Percentiles rank a stretch among this genome's conserved stretches.
Evolutionary conservation across 2,888 invertebrate species (phyloP).

Genomic region (Aplocera efformata): DNA sequence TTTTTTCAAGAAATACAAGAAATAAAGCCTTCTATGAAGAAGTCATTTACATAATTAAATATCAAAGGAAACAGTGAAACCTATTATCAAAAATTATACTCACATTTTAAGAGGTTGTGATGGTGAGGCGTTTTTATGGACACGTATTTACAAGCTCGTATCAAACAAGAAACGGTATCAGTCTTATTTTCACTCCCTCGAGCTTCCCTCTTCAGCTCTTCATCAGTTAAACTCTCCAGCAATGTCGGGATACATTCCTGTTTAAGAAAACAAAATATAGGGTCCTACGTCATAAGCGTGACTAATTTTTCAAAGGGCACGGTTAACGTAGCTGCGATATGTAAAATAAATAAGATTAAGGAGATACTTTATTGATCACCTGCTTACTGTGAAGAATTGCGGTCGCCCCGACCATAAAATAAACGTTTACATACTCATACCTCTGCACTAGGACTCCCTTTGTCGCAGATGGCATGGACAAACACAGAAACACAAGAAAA

Average conservation of each 20-base stretch:
- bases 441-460: too few relatives aligned
- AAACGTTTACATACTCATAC: background rate
- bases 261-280: too few relatives aligned
- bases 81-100: slow-evolving; percentile 37
- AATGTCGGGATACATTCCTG: slow-evolving; percentile 95
- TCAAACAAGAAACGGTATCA: slow-evolving; percentile 96
- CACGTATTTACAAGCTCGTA: slow-evolving; percentile 94
- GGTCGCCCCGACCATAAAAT: too few relatives aligned
- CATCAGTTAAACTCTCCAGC: slow-evolving; percentile 95
- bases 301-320: too few relatives aligned
- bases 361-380: background rate
- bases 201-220: slow-evolving; percentile 96
- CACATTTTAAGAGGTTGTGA: slow-evolving; percentile 84
- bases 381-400: background rate
- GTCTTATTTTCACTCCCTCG: slow-evolving; percentile 96
- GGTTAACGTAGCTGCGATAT: background rate
- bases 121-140: slow-evolving; percentile 91
- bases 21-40: too few relatives aligned
- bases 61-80: too few relatives aligned
- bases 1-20: too few relatives aligned
- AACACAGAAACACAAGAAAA: too few relatives aligned
- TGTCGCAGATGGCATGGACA: too few relatives aligned
- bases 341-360: background rate
- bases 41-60: too few relatives aligned
- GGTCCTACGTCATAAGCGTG: too few relatives aligned